Conservation (phyloP, 92 coral and sea anemone genomes). For the Parazoanthus darwini region DNA sequence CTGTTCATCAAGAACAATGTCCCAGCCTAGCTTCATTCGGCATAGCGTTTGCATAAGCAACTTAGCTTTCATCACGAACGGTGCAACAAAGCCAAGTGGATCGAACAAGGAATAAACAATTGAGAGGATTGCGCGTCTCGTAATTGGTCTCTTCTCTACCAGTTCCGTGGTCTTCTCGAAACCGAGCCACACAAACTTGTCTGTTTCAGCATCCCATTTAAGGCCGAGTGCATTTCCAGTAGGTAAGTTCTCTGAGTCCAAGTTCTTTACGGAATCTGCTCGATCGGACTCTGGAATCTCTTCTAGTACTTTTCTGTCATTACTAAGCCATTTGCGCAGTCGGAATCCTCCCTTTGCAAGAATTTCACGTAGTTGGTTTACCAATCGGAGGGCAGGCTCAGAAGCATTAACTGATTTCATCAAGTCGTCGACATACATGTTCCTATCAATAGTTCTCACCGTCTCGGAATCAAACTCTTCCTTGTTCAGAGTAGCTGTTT, state of each 20-base stretch:
- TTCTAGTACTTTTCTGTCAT: conserved; percentile 57
- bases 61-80: conserved; percentile 49
- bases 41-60: conserved; percentile 39
- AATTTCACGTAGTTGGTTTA: conserved; percentile 45
- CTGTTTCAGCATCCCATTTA: conserved; percentile 36
- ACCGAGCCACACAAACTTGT: conserved; percentile 30
- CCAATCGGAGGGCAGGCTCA: conserved; percentile 36
- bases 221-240: conserved; percentile 38
- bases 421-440: conserved; percentile 64
- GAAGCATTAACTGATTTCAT: conserved; percentile 58
- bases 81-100: neutral
- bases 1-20: conserved; percentile 36
- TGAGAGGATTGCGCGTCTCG: conserved; percentile 11
- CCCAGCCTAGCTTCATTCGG: conserved; percentile 49
- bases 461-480: conserved; percentile 41
- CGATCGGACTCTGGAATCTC: conserved; percentile 57
- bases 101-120: neutral
- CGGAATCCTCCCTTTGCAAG: conserved; percentile 48
- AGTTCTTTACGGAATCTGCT: conserved; percentile 55
- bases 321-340: conserved; percentile 58
- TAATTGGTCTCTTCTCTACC: conserved; percentile 3
- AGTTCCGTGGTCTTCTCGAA: conserved; percentile 7
- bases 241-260: conserved; percentile 53
- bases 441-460: conserved; percentile 35
- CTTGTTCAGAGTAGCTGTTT: conserved; percentile 32